A percentile compares a stretch with the other conserved stretches of the same genome.
phyloP scores from a whole-genome alignment of 2,113 vertebrate genomes.

The Martes martes region DNA sequence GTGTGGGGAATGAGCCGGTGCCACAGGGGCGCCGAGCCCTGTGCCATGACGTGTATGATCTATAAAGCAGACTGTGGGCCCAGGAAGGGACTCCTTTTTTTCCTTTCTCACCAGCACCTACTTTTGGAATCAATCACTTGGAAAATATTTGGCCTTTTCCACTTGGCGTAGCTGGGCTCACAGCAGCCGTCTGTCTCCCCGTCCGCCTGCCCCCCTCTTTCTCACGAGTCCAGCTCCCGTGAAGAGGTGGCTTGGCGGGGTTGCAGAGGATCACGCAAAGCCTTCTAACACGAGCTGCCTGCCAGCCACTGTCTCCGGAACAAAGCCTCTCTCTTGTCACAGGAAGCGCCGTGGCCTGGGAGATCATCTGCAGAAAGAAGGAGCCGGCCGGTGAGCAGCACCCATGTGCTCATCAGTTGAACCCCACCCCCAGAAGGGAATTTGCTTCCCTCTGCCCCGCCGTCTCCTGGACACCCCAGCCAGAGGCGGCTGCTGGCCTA shows the following conservation, averaged over 20 bases:
- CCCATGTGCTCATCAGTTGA: neutral
- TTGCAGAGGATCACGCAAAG: neutral
- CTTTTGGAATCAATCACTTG: neutral
- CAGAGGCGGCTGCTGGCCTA: neutral
- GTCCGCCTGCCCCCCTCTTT: neutral
- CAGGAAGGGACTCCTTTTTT: neutral
- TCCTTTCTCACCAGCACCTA: neutral
- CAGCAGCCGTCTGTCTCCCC: neutral
- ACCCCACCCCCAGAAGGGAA: neutral
- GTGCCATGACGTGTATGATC: rapidly evolving
- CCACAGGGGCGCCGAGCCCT: neutral
- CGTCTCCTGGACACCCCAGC: neutral
- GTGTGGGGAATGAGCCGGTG: neutral
- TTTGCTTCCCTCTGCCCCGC: neutral
- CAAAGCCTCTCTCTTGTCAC: neutral
- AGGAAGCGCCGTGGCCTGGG: neutral
- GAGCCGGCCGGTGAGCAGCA: neutral
- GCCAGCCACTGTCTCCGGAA: neutral
- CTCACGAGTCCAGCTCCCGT: neutral
- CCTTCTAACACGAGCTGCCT: neutral
- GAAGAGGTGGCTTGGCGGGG: neutral
- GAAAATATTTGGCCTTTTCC: neutral
- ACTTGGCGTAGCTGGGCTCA: neutral
- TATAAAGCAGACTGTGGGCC: too few relatives aligned
- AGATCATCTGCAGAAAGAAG: neutral